A percentile compares a stretch with the other conserved stretches of the same genome.
These are phyloP conservation scores for Pipistrellus kuhlii DNA, from an alignment of 2,797 vertebrate genomes.

Conservation along the genomic window DNA sequence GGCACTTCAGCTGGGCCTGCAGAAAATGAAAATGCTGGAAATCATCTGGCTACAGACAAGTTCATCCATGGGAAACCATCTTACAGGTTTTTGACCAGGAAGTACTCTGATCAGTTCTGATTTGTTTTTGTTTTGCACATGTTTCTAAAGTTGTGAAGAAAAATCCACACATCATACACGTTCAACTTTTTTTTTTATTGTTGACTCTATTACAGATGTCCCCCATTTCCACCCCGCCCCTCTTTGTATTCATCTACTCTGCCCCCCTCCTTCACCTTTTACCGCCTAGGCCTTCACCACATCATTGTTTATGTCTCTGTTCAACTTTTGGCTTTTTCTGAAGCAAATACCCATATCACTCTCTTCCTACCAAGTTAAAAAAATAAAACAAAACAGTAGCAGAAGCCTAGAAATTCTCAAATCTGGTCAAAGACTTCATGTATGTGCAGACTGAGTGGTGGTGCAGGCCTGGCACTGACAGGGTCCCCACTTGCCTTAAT, in stretches of 20 bases:
- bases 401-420: neutral
- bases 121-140: neutral
- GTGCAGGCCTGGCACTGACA: neutral
- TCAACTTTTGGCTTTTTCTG: neutral
- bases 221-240: no score
- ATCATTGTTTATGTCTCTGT: neutral
- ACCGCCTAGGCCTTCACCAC: neutral
- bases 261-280: no score
- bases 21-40: neutral
- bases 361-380: neutral
- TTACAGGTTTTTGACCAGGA: neutral
- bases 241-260: neutral
- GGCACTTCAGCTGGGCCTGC: neutral
- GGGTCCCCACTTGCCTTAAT: neutral
- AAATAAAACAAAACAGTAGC: neutral
- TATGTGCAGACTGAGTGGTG: fast-evolving
- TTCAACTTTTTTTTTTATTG: neutral
- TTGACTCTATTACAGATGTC: neutral
- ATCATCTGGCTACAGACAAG: no score
- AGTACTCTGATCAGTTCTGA: neutral
- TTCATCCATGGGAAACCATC: neutral
- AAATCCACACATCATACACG: neutral
- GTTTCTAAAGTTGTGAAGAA: neutral
- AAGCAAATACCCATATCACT: neutral
- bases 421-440: neutral